These are phyloP conservation scores for Cryptosula pallasiana DNA, from an alignment of 2,888 invertebrate genomes.

Conservation along the genomic window DNA sequence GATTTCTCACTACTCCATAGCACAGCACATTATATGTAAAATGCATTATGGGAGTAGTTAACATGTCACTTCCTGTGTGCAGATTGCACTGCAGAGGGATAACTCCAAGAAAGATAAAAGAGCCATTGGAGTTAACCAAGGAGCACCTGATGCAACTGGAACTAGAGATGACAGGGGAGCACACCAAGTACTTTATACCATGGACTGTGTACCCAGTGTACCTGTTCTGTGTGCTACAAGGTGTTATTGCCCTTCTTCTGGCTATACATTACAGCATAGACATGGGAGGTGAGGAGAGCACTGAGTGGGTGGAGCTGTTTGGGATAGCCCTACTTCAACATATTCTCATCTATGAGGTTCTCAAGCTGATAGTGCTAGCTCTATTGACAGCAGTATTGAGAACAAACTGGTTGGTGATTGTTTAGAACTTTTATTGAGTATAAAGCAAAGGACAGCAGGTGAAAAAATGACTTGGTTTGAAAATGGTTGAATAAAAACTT, in stretches of 20 bases:
- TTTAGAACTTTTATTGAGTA: no score
- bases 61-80: no score
- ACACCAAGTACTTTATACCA: constrained; percentile 25
- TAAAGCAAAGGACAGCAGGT: no score
- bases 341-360: not conserved
- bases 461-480: no score
- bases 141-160: constrained; percentile 24
- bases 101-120: constrained; percentile 14
- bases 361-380: constrained; percentile 7
- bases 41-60: no score
- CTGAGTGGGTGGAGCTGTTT: constrained; percentile 15
- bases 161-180: constrained; percentile 24
- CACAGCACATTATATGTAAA: no score
- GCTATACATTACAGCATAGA: constrained; percentile 10
- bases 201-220: not conserved
- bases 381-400: not conserved
- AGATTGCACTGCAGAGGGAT: constrained; percentile 21
- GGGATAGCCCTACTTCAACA: constrained; percentile 15
- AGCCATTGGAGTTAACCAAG: constrained; percentile 3
- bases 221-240: constrained; percentile 11
- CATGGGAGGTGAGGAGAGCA: not conserved
- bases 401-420: constrained; percentile 14
- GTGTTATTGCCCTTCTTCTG: not conserved
- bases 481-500: no score
- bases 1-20: no score